Conservation (phyloP, 2,888 invertebrate species). For the Lasioglossum malachurum region DNA sequence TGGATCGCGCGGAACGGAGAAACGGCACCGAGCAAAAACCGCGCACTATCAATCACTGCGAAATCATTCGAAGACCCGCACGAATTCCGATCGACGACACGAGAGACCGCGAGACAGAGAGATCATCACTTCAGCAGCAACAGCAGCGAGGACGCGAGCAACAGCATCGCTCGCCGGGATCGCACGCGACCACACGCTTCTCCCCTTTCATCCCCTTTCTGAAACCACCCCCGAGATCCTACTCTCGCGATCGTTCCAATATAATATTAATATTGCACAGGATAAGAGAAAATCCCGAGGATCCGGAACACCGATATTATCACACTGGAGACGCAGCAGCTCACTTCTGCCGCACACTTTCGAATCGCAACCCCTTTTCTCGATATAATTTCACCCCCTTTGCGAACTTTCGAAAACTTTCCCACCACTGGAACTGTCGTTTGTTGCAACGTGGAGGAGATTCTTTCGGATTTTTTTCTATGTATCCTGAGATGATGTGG, state of each 20-base stretch:
- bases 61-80: background rate
- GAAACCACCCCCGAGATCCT: background rate
- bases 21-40: background rate
- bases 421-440: background rate
- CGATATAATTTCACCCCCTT: background rate
- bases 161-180: slow-evolving; percentile 5
- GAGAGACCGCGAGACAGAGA: background rate
- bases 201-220: background rate
- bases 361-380: background rate
- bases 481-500: background rate
- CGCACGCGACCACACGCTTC: slow-evolving; percentile 8
- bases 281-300: background rate
- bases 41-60: slow-evolving; percentile 20
- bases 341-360: slow-evolving; percentile 3
- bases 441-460: background rate
- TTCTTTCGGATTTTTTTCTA: background rate
- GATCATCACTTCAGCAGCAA: slow-evolving; percentile 1
- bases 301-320: background rate
- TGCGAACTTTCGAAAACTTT: background rate
- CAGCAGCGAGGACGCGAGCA: background rate
- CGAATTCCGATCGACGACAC: background rate
- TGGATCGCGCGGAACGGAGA: slow-evolving; percentile 5
- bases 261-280: background rate
- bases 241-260: background rate
- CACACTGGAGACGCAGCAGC: background rate